Percentiles rank a stretch among this genome's conserved stretches.
These are phyloP conservation scores for Mastomys natalensis DNA, from an alignment of 2,113 vertebrate genomes.

Conservation along the genomic window DNA sequence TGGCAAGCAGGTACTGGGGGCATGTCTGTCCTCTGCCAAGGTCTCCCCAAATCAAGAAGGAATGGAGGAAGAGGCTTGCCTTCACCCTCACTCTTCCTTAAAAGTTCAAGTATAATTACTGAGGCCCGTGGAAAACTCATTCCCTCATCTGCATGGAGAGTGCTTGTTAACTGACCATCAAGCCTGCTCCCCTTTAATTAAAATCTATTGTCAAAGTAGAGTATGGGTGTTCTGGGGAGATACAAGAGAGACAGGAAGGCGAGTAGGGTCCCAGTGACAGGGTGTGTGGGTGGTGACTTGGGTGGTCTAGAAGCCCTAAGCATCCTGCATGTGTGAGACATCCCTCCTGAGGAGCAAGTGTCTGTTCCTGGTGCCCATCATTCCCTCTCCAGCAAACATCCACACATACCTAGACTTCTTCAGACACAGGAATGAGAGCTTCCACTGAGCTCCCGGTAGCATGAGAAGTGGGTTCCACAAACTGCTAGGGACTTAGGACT, in stretches of 20 bases:
- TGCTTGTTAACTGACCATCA: constrained; percentile 78
- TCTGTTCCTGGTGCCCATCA: neutral
- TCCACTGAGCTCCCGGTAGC: neutral
- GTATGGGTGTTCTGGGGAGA: neutral
- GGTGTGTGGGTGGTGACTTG: neutral
- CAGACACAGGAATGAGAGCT: neutral
- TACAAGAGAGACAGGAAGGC: neutral
- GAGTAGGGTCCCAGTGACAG: neutral
- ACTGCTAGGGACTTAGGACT: neutral
- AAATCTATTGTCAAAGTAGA: constrained; percentile 69
- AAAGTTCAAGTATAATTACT: constrained; percentile 75
- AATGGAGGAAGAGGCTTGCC: neutral
- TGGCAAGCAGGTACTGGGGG: neutral
- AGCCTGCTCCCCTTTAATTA: constrained; percentile 82
- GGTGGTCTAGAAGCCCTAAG: too few species aligned
- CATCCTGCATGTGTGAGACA: neutral
- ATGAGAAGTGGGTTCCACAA: neutral
- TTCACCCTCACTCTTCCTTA: constrained; percentile 64
- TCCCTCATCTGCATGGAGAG: constrained; percentile 80
- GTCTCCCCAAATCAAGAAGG: constrained; percentile 28
- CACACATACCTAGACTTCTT: neutral
- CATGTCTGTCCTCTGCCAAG: neutral
- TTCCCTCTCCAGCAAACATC: neutral
- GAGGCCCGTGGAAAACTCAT: constrained; percentile 69
- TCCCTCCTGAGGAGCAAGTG: too few species aligned